These are phyloP conservation scores for Ypsolopha scabrella DNA, from an alignment of 2,888 invertebrate species.

Conservation along the genomic window DNA sequence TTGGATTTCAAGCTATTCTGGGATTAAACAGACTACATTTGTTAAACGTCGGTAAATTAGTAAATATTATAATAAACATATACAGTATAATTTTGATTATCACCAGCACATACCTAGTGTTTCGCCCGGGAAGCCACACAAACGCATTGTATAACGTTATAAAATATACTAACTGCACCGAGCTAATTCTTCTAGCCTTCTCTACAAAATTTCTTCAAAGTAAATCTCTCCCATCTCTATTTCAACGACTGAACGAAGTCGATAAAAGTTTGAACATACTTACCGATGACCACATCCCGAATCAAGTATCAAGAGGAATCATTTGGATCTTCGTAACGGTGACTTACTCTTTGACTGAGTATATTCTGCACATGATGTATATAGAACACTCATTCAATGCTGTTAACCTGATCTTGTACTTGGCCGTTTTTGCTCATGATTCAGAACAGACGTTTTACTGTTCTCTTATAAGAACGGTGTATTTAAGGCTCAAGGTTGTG, in stretches of 20 bases:
- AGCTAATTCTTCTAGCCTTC: constrained; percentile 25
- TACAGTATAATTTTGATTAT: neutral
- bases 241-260: constrained; percentile 26
- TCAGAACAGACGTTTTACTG: constrained; percentile 34
- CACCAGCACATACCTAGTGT: neutral
- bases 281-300: constrained; percentile 19
- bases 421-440: constrained; percentile 30
- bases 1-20: constrained; percentile 16
- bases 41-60: constrained; percentile 8
- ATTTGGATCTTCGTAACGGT: constrained; percentile 17
- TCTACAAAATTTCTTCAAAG: constrained; percentile 22
- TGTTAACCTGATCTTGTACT: constrained; percentile 12
- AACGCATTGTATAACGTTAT: neutral
- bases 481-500: constrained; percentile 29
- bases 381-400: constrained; percentile 9
- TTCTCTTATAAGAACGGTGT: constrained; percentile 25
- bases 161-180: constrained; percentile 16
- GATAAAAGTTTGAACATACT: constrained; percentile 34
- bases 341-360: constrained; percentile 22
- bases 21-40: constrained; percentile 14
- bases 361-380: constrained; percentile 9
- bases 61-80: too few species aligned
- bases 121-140: neutral
- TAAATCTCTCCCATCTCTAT: constrained; percentile 21
- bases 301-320: constrained; percentile 14